phyloP scores from a whole-genome alignment of 2,797 vertebrate genomes.

The Spondyliosoma cantharus region DNA sequence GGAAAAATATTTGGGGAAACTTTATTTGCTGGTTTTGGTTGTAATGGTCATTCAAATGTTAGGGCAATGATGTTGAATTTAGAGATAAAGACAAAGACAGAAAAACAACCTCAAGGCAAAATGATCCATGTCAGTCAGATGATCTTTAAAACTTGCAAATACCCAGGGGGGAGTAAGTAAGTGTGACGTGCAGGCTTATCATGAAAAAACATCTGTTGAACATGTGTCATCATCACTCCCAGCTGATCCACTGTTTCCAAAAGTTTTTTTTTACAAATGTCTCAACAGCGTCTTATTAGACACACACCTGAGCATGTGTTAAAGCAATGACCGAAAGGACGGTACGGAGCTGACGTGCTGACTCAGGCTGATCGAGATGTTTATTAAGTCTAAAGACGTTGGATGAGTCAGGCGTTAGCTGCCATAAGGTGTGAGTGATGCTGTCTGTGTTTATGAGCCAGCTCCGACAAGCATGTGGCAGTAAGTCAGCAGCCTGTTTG shows the following conservation, averaged over 20 bases:
- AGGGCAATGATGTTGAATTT: constrained; percentile 6
- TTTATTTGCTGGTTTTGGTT: not conserved
- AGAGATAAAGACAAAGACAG: constrained; percentile 12
- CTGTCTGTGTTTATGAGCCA: constrained; percentile 45
- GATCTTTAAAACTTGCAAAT: constrained; percentile 40
- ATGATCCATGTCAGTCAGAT: constrained; percentile 44
- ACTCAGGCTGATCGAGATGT: constrained; percentile 33
- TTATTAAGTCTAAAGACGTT: constrained; percentile 33
- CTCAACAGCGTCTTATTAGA: not conserved
- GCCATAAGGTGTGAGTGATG: constrained; percentile 52
- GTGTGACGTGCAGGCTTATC: constrained; percentile 4
- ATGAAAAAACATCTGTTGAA: constrained; percentile 24
- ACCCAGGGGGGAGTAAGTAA: constrained; percentile 7
- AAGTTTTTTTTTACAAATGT: not conserved
- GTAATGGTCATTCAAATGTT: not conserved
- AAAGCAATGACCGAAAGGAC: not conserved
- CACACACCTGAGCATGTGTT: not conserved
- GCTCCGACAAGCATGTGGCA: constrained; percentile 49
- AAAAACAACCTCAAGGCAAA: not conserved
- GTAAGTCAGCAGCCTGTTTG: constrained; percentile 54
- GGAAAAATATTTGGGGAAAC: not conserved
- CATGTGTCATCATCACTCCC: not conserved
- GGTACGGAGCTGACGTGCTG: not conserved
- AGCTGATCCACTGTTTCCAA: not conserved
- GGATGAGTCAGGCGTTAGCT: constrained; percentile 48